These are phyloP conservation scores for Ischnura elegans DNA, from an alignment of 2,888 invertebrate genomes.

Conservation along the genomic window DNA sequence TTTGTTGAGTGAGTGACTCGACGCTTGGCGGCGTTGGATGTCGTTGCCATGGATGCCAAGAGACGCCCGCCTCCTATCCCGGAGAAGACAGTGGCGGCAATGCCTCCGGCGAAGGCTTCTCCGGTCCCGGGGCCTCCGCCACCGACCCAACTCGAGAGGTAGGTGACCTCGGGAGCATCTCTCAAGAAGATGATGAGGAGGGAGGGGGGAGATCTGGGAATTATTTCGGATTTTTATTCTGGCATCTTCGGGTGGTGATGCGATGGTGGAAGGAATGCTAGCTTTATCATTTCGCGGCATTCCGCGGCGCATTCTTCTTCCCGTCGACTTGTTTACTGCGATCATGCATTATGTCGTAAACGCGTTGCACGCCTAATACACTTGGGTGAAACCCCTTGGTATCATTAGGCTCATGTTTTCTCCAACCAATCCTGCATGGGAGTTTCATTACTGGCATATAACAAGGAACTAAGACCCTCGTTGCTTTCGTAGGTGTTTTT, in stretches of 20 bases:
- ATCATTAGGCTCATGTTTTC: background rate
- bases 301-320: slow-evolving; percentile 21
- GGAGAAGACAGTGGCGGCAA: slow-evolving; percentile 64
- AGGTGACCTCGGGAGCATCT: slow-evolving; percentile 59
- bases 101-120: slow-evolving; percentile 58
- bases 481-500: background rate
- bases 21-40: slow-evolving; percentile 47
- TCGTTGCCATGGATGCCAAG: slow-evolving; percentile 61
- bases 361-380: background rate
- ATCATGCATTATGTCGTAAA: background rate
- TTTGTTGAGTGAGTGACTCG: slow-evolving; percentile 35
- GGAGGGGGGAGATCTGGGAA: background rate
- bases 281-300: slow-evolving; percentile 36
- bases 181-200: background rate
- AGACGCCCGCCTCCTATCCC: slow-evolving; percentile 61
- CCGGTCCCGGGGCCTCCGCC: slow-evolving; percentile 44
- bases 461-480: too few species aligned
- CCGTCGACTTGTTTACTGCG: background rate
- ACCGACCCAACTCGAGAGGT: slow-evolving; percentile 56
- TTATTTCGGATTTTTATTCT: slow-evolving; percentile 34
- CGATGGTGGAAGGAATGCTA: slow-evolving; percentile 12
- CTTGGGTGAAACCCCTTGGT: background rate
- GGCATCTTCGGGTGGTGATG: slow-evolving; percentile 28
- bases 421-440: too few species aligned
- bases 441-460: too few species aligned